These are phyloP conservation scores for Corydoras maculifer DNA, from an alignment of 2,113 vertebrate species.

Conservation along the genomic window DNA sequence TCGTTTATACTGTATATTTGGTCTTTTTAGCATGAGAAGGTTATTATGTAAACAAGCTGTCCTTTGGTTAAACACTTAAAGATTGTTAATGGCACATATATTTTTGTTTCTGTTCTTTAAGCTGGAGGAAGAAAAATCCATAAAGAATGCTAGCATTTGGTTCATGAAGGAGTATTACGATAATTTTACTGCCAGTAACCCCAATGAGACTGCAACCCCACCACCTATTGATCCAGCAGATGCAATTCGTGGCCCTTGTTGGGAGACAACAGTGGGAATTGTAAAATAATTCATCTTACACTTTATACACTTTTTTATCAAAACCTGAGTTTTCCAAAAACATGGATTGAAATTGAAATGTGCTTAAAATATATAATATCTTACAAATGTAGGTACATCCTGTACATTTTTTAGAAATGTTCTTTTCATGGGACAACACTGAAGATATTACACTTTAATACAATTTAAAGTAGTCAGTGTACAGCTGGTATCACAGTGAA, in stretches of 20 bases:
- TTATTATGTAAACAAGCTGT: not conserved
- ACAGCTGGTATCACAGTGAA: no score
- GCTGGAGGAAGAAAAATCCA: slow-evolving; percentile 76
- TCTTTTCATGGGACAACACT: no score
- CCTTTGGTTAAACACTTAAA: not conserved
- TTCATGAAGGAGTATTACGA: slow-evolving; percentile 77
- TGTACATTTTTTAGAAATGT: no score
- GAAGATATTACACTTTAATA: no score
- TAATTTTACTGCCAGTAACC: slow-evolving; percentile 55
- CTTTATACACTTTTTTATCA: not conserved
- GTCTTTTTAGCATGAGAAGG: not conserved
- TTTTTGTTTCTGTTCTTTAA: slow-evolving; percentile 49
- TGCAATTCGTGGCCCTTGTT: slow-evolving; percentile 89
- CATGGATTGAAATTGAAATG: no score
- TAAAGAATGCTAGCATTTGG: slow-evolving; percentile 83
- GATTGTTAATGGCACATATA: not conserved
- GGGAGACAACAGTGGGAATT: slow-evolving; percentile 93
- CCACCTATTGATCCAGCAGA: slow-evolving; percentile 80
- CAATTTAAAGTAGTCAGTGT: no score
- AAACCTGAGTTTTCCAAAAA: no score
- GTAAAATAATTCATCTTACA: slow-evolving; percentile 62
- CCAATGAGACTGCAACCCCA: slow-evolving; percentile 63
- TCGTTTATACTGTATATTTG: not conserved
- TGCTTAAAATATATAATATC: no score
- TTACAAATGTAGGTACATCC: no score